Evolutionary conservation across 2,797 vertebrate genomes (phyloP), one percentile per base, ranked within the genome.

Genomic region (Hirundo rustica): DNA sequence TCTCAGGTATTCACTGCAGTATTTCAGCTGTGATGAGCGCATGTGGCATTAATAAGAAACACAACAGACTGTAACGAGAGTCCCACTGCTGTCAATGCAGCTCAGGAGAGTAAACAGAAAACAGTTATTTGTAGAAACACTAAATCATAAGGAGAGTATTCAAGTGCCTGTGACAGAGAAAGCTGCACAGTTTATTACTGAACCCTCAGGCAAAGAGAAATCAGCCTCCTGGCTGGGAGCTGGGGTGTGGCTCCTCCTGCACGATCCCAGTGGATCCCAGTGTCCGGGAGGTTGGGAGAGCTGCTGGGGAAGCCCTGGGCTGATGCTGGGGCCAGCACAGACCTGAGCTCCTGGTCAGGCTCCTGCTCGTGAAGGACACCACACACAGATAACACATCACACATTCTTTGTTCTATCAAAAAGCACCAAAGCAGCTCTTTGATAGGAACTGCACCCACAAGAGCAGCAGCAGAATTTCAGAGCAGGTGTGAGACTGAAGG

Each of bases 41-140:
- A 76, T 68, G 91, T 89, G 92, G 78, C 94, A 87, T 57, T 85
- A 88, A 89, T 79, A 75, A 92, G 70, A 86, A 88, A 89, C 95
- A 93, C 64, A 92, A 72, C 81, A 25, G 55, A 44, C 94, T 82
- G 73, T 9, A 95, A 79, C 47, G 42, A 70, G 74, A 60, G 64
- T 85, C 92, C 73, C 83, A 17, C 55, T 85, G 76, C 92, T 95
- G 93, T 90, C 96, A 74, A 2, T 53, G 57, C 77, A 92, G 83
- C 88, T 68, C 51, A n/a, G 16, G 92, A 65, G 51, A 84, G 95
- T 72, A 75, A 89, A 73, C 5, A 92, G 57, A 88, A 93, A 92
- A 74, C 48, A 78, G 85, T 79, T 92, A 64, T 89, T 94, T 85
- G 80, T 73, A 76, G 89, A 81, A 50, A 9, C 71, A 70, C 48